Conservation (phyloP, 37 sponge, comb jelly and placozoan species). For the Beroe forskalii region DNA sequence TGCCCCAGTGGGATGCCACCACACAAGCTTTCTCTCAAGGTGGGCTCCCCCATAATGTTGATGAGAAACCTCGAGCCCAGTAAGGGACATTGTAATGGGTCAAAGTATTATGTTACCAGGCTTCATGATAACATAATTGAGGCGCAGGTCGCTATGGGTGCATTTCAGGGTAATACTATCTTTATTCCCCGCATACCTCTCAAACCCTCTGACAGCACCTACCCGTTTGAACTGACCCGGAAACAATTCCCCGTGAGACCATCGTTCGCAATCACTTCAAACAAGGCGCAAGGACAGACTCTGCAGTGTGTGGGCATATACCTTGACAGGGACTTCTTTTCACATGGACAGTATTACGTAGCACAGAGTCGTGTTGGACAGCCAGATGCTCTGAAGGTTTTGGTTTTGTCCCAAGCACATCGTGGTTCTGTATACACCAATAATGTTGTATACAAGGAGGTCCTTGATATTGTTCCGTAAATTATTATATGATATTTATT, state of each 20-base stretch:
- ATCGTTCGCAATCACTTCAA: neutral
- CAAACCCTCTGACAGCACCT: neutral
- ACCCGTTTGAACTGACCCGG: conserved; percentile 1
- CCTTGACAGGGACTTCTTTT: neutral
- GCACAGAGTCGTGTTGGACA: too few relatives aligned
- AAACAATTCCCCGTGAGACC: conserved; percentile 18
- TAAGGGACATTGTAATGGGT: neutral
- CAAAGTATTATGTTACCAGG: neutral
- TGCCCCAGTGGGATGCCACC: neutral
- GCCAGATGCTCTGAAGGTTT: too few relatives aligned
- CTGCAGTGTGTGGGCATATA: neutral
- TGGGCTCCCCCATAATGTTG: neutral
- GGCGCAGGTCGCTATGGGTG: neutral
- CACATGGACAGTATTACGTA: neutral
- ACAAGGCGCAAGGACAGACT: conserved; percentile 42
- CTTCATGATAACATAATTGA: neutral
- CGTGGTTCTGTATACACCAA: too few relatives aligned
- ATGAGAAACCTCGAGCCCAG: neutral
- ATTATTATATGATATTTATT: too few relatives aligned
- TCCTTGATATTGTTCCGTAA: too few relatives aligned
- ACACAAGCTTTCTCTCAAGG: neutral
- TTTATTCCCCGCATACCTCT: neutral
- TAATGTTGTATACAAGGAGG: too few relatives aligned
- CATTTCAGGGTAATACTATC: neutral
- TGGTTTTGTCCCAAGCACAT: too few relatives aligned